phyloP scores from a whole-genome alignment of 1,140 invertebrate genomes.

The Pentalonia nigronervosa region DNA sequence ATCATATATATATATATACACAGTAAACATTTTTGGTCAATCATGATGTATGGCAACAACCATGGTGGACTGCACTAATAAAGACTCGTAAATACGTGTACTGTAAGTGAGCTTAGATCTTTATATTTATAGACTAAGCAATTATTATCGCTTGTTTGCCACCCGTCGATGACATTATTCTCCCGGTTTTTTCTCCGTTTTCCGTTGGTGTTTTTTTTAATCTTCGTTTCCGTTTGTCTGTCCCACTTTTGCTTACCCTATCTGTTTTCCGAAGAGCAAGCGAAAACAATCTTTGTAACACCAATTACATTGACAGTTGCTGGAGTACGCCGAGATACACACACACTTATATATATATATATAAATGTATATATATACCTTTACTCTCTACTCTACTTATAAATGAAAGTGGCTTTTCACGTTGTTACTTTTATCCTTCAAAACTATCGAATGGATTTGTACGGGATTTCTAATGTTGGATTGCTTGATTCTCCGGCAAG shows the following conservation, averaged over 20 bases:
- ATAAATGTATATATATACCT: too few species aligned
- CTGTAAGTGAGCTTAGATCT: background rate
- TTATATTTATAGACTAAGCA: background rate
- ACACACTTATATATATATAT: too few species aligned
- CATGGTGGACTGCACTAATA: background rate
- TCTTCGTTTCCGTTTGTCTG: background rate
- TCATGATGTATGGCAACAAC: background rate
- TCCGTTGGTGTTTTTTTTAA: background rate
- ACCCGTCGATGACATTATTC: background rate
- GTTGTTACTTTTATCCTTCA: too few species aligned
- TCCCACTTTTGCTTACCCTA: background rate
- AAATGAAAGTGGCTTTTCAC: too few species aligned
- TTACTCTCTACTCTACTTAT: too few species aligned
- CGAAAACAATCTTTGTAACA: too few species aligned
- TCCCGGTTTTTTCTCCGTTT: background rate
- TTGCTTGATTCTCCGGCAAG: too few species aligned
- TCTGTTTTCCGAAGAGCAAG: too few species aligned
- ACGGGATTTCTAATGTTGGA: too few species aligned
- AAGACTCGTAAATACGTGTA: background rate
- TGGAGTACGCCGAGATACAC: too few species aligned
- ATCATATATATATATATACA: background rate
- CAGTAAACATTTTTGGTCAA: background rate
- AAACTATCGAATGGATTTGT: too few species aligned
- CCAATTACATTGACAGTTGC: too few species aligned
- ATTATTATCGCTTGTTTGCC: conserved; percentile 26